phyloP scores from a whole-genome alignment of 2,113 vertebrate species.

The Notothenia coriiceps region DNA sequence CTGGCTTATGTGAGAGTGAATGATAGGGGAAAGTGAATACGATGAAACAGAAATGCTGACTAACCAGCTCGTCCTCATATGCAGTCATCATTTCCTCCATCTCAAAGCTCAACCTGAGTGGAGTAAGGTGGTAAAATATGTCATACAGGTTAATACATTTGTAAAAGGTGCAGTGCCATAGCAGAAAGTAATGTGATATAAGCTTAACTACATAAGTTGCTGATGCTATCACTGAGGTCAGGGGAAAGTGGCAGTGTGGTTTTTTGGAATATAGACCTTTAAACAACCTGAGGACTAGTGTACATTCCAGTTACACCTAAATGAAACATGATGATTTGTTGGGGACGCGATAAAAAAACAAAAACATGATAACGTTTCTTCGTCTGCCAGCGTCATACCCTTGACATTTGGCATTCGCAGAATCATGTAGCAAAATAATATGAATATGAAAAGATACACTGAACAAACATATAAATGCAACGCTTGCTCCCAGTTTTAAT shows the following conservation, averaged over 20 bases:
- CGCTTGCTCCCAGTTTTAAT: too few species aligned
- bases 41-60: slow-evolving; percentile 13
- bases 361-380: background rate
- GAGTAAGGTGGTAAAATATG: background rate
- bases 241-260: background rate
- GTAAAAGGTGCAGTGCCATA: background rate
- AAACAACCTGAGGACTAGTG: background rate
- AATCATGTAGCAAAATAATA: background rate
- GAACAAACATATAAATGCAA: too few species aligned
- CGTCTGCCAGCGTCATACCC: too few species aligned
- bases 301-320: background rate
- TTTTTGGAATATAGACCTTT: background rate
- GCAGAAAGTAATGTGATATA: background rate
- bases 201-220: background rate
- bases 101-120: slow-evolving; percentile 43
- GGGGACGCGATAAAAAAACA: background rate
- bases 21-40: background rate
- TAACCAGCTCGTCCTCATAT: slow-evolving; percentile 55
- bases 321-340: background rate
- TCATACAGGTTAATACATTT: background rate
- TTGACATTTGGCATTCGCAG: background rate
- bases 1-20: background rate
- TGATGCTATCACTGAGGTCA: background rate
- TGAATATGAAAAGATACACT: too few species aligned
- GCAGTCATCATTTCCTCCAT: slow-evolving; percentile 8